Evolutionary conservation across 2,113 vertebrate genomes (phyloP).

Genomic region (Kryptolebias marmoratus): DNA sequence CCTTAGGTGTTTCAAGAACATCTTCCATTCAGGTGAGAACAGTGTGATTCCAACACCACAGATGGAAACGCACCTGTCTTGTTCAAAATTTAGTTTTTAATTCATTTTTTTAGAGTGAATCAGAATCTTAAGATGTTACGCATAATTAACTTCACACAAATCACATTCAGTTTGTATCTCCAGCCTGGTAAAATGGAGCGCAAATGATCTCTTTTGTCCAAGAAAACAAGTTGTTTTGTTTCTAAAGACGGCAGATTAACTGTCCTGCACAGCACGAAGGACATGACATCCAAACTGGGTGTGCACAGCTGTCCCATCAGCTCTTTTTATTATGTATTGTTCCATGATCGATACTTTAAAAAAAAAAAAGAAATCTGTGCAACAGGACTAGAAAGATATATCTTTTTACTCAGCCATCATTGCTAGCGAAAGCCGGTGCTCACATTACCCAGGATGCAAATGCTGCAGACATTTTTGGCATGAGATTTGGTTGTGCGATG

Average conservation of each 20-base stretch:
- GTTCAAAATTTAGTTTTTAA: background rate
- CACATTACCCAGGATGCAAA: conserved; percentile 3
- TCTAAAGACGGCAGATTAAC: background rate
- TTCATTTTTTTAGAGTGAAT: background rate
- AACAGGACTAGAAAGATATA: too few species aligned
- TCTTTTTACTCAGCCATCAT: background rate
- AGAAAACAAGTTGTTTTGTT: conserved; percentile 22
- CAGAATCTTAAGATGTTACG: background rate
- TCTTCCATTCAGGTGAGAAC: background rate
- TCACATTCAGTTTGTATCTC: background rate
- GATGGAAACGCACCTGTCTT: background rate
- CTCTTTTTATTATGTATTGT: background rate
- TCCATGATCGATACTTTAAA: background rate
- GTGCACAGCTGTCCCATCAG: background rate
- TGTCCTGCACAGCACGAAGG: background rate
- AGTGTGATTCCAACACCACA: background rate
- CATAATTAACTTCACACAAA: background rate
- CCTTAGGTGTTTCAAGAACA: background rate
- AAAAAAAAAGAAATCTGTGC: too few species aligned
- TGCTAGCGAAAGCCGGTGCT: background rate
- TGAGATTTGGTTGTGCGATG: background rate
- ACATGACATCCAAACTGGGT: background rate
- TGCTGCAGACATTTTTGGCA: background rate
- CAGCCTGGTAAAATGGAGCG: background rate
- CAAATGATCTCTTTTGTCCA: conserved; percentile 5